A percentile compares a stretch with the other conserved stretches of the same genome.
phyloP scores from a whole-genome alignment of 2,797 vertebrate genomes.

The Poeciliopsis infans region DNA sequence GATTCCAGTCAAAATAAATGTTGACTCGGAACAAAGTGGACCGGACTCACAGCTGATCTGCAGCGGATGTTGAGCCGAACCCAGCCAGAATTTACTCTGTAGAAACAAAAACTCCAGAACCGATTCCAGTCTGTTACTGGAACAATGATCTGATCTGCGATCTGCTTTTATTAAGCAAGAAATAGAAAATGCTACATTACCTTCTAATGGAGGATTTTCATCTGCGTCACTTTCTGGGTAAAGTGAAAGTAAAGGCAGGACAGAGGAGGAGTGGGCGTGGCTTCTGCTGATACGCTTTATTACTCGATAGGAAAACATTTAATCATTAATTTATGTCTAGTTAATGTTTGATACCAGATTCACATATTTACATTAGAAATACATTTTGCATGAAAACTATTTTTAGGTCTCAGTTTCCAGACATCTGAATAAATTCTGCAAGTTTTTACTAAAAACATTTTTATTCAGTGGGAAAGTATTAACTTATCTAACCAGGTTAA shows the following conservation, averaged over 20 bases:
- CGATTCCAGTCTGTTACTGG: not conserved
- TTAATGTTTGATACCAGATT: not conserved
- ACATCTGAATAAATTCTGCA: too few relatives aligned
- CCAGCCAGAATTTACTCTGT: too few relatives aligned
- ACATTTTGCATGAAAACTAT: not conserved
- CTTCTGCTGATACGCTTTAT: not conserved
- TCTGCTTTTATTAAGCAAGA: not conserved
- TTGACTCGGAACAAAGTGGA: too few relatives aligned
- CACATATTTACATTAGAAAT: not conserved
- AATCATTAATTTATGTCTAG: not conserved
- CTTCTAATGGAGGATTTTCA: not conserved
- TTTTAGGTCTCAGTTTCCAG: not conserved
- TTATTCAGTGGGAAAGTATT: too few relatives aligned
- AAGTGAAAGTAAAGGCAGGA: not conserved
- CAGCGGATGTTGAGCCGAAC: not conserved
- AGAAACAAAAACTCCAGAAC: not conserved
- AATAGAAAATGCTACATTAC: not conserved
- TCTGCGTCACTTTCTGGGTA: not conserved
- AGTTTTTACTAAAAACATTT: too few relatives aligned
- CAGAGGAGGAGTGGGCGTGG: too few relatives aligned
- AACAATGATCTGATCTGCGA: not conserved
- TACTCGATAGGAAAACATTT: not conserved
- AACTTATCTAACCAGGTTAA: too few relatives aligned
- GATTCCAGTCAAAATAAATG: not conserved
- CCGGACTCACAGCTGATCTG: not conserved